Base-by-base conservation (phyloP, 2,888 invertebrate species). In the Icerya purchasi region DNA sequence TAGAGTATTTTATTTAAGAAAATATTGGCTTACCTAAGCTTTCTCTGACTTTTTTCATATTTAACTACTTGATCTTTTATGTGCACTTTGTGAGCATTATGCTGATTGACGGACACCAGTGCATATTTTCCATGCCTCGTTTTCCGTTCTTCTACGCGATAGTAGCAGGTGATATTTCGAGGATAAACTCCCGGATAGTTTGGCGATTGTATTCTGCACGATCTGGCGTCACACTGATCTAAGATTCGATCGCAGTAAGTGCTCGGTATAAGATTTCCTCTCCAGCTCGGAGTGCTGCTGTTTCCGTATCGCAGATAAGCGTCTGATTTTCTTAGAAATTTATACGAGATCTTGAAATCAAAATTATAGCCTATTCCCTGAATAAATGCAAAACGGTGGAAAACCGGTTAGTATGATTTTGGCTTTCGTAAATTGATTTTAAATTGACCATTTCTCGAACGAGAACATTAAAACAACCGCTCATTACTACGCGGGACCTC, bases 181-280 rank as follows among this genome's bases (percentile, higher is more conserved):
- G 89, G 89, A 72, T 90, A 91, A 65, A 87, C 82, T 58, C 90
- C 90, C 14, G 89, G 89, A 72, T 86, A 90, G 76, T 91, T 91
- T 14, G 90, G 91, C 22, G 88, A 88, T 72, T 86, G 85, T 62
- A 87, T 81, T 63, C 85, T 80, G 72, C 84, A 84, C 54, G 74
- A 72, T 56, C 75, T 71, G 62, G 79, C 77, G 71, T 83, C 83
- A 71, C 87, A 87, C 70, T 83, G 82, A 68, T 83, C 84, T 67
- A 86, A 77, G 66, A 85, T 78, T 67, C 86, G 79, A 74, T 86
- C 86, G 72, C 87, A 87, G 71, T 85, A 85, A 63, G 83, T 83
- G 64, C 82, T 84, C 20, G 81, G 77, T 56, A 84, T 80, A 61
- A 82, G 73, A 66, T 85, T 83, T 22, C 87, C 87, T 57, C 86